Percentiles rank a stretch among this genome's conserved stretches.
Evolutionary conservation across 1,140 invertebrate genomes (phyloP).

Genomic region (Oscheius sp.): DNA sequence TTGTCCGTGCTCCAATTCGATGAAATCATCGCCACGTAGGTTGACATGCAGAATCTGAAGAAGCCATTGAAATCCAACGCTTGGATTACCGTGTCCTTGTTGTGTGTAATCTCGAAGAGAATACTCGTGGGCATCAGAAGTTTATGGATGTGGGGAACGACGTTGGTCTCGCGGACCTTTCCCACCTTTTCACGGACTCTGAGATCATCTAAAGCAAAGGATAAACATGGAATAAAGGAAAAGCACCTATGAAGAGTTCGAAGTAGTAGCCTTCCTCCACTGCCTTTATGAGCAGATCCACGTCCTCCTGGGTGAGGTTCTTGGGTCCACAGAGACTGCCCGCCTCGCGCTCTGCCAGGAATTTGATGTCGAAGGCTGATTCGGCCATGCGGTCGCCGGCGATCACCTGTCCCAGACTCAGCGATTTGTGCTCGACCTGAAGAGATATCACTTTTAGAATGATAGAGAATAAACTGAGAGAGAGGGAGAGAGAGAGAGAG

Average conservation of each 20-base stretch:
- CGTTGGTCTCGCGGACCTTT: neutral
- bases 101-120: neutral
- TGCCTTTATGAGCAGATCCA: neutral
- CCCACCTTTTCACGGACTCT: conserved; percentile 15
- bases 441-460: neutral
- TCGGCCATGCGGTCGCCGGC: conserved; percentile 23
- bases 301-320: neutral
- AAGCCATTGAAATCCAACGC: neutral
- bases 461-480: neutral
- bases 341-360: neutral
- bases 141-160: conserved; percentile 8
- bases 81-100: neutral
- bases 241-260: conserved; percentile 12
- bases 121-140: conserved; percentile 9
- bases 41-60: neutral
- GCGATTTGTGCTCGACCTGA: conserved; percentile 21
- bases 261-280: conserved; percentile 14
- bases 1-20: neutral
- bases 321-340: neutral
- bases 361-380: conserved; percentile 16
- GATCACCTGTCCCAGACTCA: conserved; percentile 11
- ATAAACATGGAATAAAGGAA: neutral
- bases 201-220: conserved; percentile 17
- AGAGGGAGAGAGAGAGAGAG: neutral
- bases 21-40: neutral